A percentile compares a stretch with the other conserved stretches of the same genome.
phyloP scores from a whole-genome alignment of 2,113 vertebrate species.

The Lutjanus erythropterus region DNA sequence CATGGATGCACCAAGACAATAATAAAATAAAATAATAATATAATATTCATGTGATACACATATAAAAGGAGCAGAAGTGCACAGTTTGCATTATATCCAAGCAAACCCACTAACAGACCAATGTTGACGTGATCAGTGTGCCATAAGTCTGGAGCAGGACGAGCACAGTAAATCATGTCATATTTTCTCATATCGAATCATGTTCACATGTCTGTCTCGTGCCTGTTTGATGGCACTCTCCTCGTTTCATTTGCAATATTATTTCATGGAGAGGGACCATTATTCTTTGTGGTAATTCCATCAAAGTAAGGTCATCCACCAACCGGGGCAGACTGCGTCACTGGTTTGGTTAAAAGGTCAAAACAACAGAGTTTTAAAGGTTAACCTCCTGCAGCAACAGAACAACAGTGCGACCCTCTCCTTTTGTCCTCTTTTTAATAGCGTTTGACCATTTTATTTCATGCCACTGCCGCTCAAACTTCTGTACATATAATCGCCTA shows the following conservation, averaged over 20 bases:
- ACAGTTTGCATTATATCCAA: neutral
- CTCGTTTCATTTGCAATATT: constrained; percentile 49
- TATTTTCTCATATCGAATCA: constrained; percentile 33
- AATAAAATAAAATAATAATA: neutral
- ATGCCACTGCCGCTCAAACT: constrained; percentile 33
- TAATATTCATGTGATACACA: neutral
- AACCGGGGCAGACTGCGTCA: constrained; percentile 72
- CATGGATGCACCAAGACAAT: neutral
- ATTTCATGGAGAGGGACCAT: constrained; percentile 49
- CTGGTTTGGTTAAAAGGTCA: constrained; percentile 80
- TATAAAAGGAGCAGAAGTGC: neutral
- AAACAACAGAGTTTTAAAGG: constrained; percentile 76
- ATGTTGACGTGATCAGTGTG: constrained; percentile 16
- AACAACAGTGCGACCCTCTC: constrained; percentile 23
- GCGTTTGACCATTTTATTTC: constrained; percentile 44
- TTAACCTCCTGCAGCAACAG: constrained; percentile 74
- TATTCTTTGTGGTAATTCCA: constrained; percentile 77
- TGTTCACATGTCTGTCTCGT: neutral
- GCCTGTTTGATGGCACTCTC: constrained; percentile 19
- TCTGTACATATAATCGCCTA: constrained; percentile 26
- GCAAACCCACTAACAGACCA: constrained; percentile 10
- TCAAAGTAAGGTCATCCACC: constrained; percentile 83
- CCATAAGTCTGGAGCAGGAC: constrained; percentile 3
- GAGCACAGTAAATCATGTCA: constrained; percentile 34
- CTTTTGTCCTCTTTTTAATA: constrained; percentile 47